Base-by-base conservation (phyloP, 2,888 invertebrate genomes). In the Lysandra coridon region DNA sequence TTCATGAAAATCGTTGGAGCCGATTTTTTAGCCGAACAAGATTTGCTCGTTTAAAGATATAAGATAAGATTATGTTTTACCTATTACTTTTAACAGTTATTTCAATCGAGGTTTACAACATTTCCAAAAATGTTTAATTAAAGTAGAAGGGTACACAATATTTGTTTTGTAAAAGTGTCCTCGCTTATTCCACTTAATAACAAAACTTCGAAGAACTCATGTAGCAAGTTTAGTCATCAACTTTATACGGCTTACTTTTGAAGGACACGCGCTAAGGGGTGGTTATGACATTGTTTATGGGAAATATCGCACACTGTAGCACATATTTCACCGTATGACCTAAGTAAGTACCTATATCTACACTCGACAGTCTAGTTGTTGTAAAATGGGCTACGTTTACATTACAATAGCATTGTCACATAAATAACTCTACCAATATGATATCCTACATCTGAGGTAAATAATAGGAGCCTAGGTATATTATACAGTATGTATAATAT, bases 171-270 rank as follows among this genome's bases (percentile, higher is more conserved):
- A 33, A 69, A 69, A 33, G 69, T 69, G 69, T 69, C 64, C 30
- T 64, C 62, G 62, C 23, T 23, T 64, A 64, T 64, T 64, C 64
- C 69, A 69, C 69, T 37, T 69, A 69, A 69, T 69, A 37, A 69
- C 33, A 69, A 69, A 69, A 69, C 69, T 69, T 69, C 37, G 17
- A 69, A 37, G 69, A 37, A 69, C 69, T 69, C 69, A 69, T 37
- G 37, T 69, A 37, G 14, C 14, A 69, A 69, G 69, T 37, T 64
- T 69, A 23, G 64, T 69, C 69, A 33, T 69, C 69, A 37, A 69
- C 33, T 33, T 69, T 4, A 33, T 37, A 69, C 69, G 33, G 69
- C 33, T 69, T 69, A 33, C 33, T 69, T 69, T 69, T 69, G 33
- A 69, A 69, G 69, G 69, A 5, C 69, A 69, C 69, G 69, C 33